Base-by-base conservation (phyloP, 2,888 invertebrate species). In the Andrena chrysosceles region DNA sequence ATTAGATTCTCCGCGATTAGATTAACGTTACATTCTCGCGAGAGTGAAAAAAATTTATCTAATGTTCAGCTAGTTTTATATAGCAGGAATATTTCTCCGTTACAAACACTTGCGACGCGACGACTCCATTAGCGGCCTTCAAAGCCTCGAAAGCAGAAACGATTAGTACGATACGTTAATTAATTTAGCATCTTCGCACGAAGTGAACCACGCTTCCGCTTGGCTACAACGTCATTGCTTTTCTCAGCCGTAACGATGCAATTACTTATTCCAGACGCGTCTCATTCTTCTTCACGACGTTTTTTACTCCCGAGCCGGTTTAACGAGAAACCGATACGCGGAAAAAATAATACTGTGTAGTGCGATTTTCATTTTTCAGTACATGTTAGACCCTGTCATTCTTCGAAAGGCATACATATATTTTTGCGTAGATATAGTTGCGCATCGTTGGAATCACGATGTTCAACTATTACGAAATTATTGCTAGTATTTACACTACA, bases 181-280 rank as follows among this genome's bases (percentile, higher is more conserved):
- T 84, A 85, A 85, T 79, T 84, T 85, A 82, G 81, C 80, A 68
- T 72, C 64, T 67, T 70, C 63, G 83, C 77, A 77, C 76, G 70
- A 84, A 85, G 80, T 83, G 80, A 84, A 74, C 75, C 80, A 76
- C 59, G 83, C 89, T 90, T 91, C 91, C 91, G 91, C 88, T 80
- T 89, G 77, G 85, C 82, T 90, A 91, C 90, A 85, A 79, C 80
- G 63, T 74, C 83, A 69, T 71, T 66, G 60, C 66, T 67, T 66
- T 69, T 66, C 60, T 54, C 29, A 66, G 66, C 66, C 26, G 52
- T 62, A 72, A 64, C 68, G 64, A 80, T 52, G 54, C 31, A 56
- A 74, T 69, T 74, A 80, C 54, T 74, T 70, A 82, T 82, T 80
- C 54, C 23, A 10, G 26, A 70, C 69, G 60, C 60, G 35, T 62